Evolutionary conservation across 2,113 vertebrate genomes (phyloP).

Genomic region (Dascyllus trimaculatus): DNA sequence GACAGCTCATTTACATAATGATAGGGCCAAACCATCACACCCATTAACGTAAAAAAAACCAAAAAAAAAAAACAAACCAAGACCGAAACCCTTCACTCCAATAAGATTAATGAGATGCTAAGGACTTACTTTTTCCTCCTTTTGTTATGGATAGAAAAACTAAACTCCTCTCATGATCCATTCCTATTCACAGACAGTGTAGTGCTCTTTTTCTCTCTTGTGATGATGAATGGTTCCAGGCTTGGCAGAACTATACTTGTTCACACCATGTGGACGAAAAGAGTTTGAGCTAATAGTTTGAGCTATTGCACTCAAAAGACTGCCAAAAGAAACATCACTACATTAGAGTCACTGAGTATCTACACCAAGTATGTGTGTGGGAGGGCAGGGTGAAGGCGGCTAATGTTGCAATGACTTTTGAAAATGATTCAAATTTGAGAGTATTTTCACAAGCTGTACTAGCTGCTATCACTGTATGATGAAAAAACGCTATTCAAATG

Average conservation of each 20-base stretch:
- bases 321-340: conserved; percentile 55
- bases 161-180: conserved; percentile 52
- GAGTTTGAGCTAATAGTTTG: conserved; percentile 43
- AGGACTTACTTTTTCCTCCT: conserved; percentile 60
- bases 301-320: conserved; percentile 38
- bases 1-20: conserved; percentile 79
- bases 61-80: conserved; percentile 65
- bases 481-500: neutral
- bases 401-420: conserved; percentile 6
- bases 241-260: conserved; percentile 54
- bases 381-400: conserved; percentile 18
- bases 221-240: conserved; percentile 64
- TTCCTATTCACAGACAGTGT: conserved; percentile 59
- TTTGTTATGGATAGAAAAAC: conserved; percentile 48
- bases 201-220: conserved; percentile 42
- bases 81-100: conserved; percentile 31
- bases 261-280: conserved; percentile 36
- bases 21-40: conserved; percentile 59
- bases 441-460: conserved; percentile 20
- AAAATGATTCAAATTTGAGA: conserved; percentile 9
- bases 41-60: conserved; percentile 60
- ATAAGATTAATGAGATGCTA: conserved; percentile 74
- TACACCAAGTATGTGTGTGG: neutral
- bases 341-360: conserved; percentile 19
- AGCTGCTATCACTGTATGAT: neutral